A percentile compares a stretch with the other conserved stretches of the same genome.
phyloP scores from a whole-genome alignment of 2,888 invertebrate genomes.

The Sialis lutaria region DNA sequence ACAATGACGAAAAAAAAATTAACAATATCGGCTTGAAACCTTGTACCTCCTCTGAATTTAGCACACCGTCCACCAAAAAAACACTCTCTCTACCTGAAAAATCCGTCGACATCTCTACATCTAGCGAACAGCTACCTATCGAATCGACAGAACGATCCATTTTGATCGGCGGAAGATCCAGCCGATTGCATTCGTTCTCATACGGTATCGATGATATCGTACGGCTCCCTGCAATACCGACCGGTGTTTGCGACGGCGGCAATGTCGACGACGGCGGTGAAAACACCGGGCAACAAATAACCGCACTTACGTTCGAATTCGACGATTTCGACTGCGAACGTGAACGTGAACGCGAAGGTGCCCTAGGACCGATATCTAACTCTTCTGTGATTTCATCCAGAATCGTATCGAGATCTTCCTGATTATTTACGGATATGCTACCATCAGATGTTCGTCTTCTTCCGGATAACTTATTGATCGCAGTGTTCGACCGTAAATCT shows the following conservation, averaged over 20 bases:
- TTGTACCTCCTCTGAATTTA: too few relatives aligned
- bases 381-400: not conserved
- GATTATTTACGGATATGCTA: not conserved
- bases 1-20: not conserved
- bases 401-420: not conserved
- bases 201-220: not conserved
- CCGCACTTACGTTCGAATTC: not conserved
- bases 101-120: conserved; percentile 60
- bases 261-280: not conserved
- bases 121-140: conserved; percentile 72
- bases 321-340: not conserved
- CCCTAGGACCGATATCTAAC: not conserved
- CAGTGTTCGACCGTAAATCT: not conserved
- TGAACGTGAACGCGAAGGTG: not conserved
- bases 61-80: too few relatives aligned
- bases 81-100: conserved; percentile 44
- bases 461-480: not conserved
- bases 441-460: not conserved
- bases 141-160: conserved; percentile 71
- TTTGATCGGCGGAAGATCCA: conserved; percentile 13
- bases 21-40: not conserved
- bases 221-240: not conserved
- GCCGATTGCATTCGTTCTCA: not conserved
- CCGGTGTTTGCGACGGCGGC: not conserved
- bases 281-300: not conserved